phyloP scores from a whole-genome alignment of 2,113 vertebrate species.

The Benitochromis conjunctus region DNA sequence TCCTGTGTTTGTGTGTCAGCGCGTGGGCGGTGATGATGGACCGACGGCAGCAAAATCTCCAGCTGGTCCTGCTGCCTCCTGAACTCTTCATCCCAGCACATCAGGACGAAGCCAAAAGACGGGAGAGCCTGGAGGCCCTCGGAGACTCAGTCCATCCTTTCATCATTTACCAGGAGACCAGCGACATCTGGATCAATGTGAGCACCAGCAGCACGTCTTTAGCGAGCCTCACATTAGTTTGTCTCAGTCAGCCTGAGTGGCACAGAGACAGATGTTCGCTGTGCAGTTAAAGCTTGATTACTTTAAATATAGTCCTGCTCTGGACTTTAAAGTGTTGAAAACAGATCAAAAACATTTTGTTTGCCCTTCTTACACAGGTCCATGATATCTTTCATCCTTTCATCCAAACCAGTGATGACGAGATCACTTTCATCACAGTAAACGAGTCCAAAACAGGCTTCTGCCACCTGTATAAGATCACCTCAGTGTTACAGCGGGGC shows the following conservation, averaged over 20 bases:
- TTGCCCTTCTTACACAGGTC: constrained; percentile 62
- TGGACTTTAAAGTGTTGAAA: not conserved
- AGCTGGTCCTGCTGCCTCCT: constrained; percentile 85
- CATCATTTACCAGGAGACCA: constrained; percentile 87
- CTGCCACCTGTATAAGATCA: constrained; percentile 90
- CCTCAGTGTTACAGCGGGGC: constrained; percentile 68
- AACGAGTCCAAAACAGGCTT: constrained; percentile 92
- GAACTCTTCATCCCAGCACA: constrained; percentile 81
- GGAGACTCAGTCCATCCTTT: constrained; percentile 79
- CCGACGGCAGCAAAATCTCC: constrained; percentile 86
- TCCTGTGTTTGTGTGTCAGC: constrained; percentile 55
- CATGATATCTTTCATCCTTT: constrained; percentile 95
- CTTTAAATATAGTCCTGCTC: not conserved
- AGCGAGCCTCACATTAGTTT: too few species aligned
- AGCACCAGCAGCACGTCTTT: constrained; percentile 31
- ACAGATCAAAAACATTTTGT: not conserved
- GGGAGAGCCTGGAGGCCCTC: constrained; percentile 76
- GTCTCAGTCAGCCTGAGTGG: not conserved
- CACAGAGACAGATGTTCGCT: not conserved
- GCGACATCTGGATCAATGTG: constrained; percentile 94
- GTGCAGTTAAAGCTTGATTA: not conserved
- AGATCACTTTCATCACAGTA: constrained; percentile 86
- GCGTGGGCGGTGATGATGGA: constrained; percentile 91
- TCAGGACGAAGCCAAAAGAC: constrained; percentile 73
- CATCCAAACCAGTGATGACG: constrained; percentile 80